Conservation (phyloP, 2,797 vertebrate species). For the Diceros bicornis region DNA sequence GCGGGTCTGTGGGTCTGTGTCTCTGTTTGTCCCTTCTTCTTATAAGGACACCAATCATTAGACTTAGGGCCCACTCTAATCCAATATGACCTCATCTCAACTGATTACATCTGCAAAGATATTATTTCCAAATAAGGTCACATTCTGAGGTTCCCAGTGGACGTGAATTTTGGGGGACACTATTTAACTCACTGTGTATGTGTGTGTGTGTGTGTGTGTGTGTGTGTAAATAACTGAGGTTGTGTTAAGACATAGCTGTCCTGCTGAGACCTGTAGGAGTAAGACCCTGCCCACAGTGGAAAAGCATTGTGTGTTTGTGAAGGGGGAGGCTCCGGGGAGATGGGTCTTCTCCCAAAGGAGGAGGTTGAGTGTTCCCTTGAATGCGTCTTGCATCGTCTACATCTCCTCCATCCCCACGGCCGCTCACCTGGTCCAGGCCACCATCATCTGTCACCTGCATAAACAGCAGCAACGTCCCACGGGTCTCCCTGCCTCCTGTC, state of each 20-base stretch:
- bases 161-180: neutral
- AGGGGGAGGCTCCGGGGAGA: neutral
- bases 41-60: neutral
- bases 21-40: neutral
- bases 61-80: neutral
- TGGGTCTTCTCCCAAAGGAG: no score
- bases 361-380: neutral
- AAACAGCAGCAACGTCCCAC: neutral
- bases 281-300: fast-evolving
- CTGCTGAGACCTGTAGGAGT: neutral
- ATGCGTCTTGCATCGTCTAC: neutral
- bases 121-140: no score
- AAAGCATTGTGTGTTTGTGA: neutral
- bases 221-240: neutral
- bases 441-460: neutral
- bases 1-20: neutral
- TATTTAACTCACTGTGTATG: neutral
- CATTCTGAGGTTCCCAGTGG: neutral
- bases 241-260: neutral
- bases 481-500: neutral
- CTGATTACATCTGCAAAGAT: neutral
- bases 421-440: fast-evolving
- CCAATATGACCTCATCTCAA: neutral
- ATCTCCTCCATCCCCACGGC: neutral
- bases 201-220: neutral